Evolutionary conservation across 2,888 invertebrate genomes (phyloP), one percentile per base, ranked within the genome.

Genomic region (Drosophila neotestacea): DNA sequence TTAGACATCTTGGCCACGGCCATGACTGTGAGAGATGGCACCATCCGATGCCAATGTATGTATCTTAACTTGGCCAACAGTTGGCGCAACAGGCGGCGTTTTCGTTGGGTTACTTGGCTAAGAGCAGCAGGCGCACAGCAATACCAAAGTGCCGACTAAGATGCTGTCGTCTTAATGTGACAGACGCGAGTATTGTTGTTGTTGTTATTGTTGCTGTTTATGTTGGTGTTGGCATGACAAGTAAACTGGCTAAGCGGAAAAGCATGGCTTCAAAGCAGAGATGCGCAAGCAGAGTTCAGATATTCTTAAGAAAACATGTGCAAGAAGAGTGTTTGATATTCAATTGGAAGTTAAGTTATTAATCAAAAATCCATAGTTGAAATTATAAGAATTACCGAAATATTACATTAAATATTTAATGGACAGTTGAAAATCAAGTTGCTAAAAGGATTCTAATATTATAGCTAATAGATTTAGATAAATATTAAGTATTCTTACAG

Each of bases 111-210:
- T 41, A 70, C 70, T 83, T 88, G 86, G 79, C 88, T 76, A 72
- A 87, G 38, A 83, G 83, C 88, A 88, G 81, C 84, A 85, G 84
- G 88, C 84, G 86, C 73, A 48, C 86, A 88, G 88, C 81, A 69
- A 42, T 76, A 48, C 62, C 61, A 64, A 70, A 55, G 66, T 27
- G 62, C 27, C 44, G 47, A 36, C 55, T 22, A 6, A 47, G 39
- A 22, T 22, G 63, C 61, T 58, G 79, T 64, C 79, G 76, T 62
- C 68, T 68, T 75, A 75, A 79, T 79, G 79, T 77, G 76, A 79
- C 79, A 77, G 76, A 61, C 79, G 68, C 71, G 54, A 71, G 70
- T 78, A 74, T 60, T 54, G 34, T 39, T 42, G 72, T 10, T 59
- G 46, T 59, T 64, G 51, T 32, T 39, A 39, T 9, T 39, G 30